phyloP scores from a whole-genome alignment of 2,113 vertebrate species.

The Nicator chloris region DNA sequence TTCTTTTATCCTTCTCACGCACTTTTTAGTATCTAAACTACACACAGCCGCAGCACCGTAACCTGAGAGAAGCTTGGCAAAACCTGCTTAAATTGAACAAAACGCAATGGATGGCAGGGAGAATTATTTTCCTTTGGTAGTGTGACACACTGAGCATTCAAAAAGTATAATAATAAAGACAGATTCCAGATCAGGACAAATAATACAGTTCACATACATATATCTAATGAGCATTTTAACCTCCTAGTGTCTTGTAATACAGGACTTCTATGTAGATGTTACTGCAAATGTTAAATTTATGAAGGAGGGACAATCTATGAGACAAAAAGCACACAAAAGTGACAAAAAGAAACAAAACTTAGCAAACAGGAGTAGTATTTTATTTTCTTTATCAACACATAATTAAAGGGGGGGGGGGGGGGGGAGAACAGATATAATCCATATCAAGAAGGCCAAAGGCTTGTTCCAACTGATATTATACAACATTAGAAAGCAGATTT shows the following conservation, averaged over 20 bases:
- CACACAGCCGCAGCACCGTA: background rate
- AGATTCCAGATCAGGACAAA: background rate
- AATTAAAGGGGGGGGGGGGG: fast-evolving
- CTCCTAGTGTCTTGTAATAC: background rate
- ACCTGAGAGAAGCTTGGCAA: background rate
- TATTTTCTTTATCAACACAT: background rate
- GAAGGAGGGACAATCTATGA: background rate
- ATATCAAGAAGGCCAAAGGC: background rate
- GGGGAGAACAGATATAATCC: background rate
- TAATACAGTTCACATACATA: background rate
- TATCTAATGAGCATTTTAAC: background rate
- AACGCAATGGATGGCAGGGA: background rate
- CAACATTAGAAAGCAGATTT: background rate
- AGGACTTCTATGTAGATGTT: background rate
- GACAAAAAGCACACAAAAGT: background rate
- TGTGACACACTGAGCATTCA: background rate
- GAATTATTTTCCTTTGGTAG: background rate
- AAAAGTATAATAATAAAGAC: background rate
- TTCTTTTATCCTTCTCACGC: background rate
- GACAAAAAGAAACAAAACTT: background rate
- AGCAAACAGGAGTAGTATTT: background rate
- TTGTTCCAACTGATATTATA: background rate
- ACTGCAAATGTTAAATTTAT: background rate
- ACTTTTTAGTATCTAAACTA: background rate
- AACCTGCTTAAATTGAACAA: background rate